phyloP scores from a whole-genome alignment of 2,888 invertebrate species.

The Ramazzottius varieornatus region DNA sequence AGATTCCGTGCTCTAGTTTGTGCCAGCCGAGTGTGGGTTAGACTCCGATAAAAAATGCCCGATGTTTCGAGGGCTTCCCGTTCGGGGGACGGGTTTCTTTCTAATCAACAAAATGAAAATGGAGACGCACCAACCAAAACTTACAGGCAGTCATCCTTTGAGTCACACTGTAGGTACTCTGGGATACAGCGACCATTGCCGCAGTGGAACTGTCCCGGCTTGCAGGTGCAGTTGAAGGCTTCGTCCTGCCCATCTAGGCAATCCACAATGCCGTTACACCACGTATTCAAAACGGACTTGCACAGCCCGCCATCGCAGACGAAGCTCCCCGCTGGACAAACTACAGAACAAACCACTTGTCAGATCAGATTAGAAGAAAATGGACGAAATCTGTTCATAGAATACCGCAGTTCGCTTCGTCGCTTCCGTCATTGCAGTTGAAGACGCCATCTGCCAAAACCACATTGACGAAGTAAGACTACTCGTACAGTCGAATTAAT shows the following conservation, averaged over 20 bases:
- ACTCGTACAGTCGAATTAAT: neutral
- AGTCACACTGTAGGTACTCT: neutral
- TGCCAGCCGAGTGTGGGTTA: no score
- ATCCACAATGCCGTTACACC: neutral
- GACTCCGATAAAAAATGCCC: no score
- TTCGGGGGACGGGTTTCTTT: no score
- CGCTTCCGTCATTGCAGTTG: neutral
- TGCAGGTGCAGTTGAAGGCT: neutral
- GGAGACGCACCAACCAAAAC: no score
- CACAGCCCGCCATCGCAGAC: neutral
- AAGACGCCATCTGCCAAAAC: neutral
- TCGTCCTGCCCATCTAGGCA: neutral
- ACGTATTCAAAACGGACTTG: neutral
- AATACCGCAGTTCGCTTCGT: slow-evolving; percentile 1
- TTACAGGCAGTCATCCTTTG: neutral
- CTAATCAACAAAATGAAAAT: no score
- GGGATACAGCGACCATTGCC: neutral
- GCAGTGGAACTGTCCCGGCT: neutral
- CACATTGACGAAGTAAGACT: neutral
- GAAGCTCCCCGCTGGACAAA: neutral
- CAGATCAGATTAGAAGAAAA: neutral
- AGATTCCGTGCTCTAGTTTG: no score
- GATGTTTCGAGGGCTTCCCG: no score
- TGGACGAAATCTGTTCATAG: neutral
- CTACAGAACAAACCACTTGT: neutral